These are phyloP conservation scores for Etheostoma cragini DNA, from an alignment of 2,113 vertebrate genomes.

Conservation along the genomic window DNA sequence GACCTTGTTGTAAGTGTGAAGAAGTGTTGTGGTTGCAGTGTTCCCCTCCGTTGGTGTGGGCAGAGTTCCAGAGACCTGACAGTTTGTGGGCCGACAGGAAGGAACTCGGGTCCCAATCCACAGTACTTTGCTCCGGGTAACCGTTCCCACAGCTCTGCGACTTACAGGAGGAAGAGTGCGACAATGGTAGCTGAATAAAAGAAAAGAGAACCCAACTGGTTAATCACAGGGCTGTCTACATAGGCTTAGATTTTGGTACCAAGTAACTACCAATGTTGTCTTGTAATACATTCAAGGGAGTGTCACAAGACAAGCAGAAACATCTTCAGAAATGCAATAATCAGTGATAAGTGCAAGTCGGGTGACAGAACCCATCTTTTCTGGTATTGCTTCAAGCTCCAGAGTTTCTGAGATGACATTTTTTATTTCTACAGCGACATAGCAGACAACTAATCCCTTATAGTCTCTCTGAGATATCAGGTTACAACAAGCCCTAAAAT, in stretches of 20 bases:
- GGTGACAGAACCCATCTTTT: no score
- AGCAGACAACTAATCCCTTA: no score
- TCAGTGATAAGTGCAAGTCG: no score
- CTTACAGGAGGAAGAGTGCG: conserved; percentile 94
- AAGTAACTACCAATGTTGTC: background rate
- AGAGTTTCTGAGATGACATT: no score
- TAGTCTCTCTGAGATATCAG: no score
- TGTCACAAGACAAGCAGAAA: background rate
- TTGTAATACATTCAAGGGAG: background rate
- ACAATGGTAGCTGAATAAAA: conserved; percentile 86
- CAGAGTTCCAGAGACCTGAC: conserved; percentile 97
- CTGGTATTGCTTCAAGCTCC: no score
- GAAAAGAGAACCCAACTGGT: conserved; percentile 1
- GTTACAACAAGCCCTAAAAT: background rate
- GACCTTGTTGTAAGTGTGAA: conserved; percentile 89
- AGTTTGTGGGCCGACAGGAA: conserved; percentile 99
- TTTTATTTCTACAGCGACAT: no score
- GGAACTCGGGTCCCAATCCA: conserved; percentile 98
- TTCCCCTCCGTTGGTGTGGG: conserved; percentile 89
- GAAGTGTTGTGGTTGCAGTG: conserved; percentile 89
- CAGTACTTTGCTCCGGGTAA: conserved; percentile 91
- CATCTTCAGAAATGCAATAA: background rate
- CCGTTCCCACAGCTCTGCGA: conserved; percentile 88
- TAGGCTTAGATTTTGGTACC: background rate
- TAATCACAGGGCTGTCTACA: conserved; percentile 13